These are phyloP conservation scores for Ciconia stormi DNA, from an alignment of 2,113 vertebrate genomes.

Conservation along the genomic window DNA sequence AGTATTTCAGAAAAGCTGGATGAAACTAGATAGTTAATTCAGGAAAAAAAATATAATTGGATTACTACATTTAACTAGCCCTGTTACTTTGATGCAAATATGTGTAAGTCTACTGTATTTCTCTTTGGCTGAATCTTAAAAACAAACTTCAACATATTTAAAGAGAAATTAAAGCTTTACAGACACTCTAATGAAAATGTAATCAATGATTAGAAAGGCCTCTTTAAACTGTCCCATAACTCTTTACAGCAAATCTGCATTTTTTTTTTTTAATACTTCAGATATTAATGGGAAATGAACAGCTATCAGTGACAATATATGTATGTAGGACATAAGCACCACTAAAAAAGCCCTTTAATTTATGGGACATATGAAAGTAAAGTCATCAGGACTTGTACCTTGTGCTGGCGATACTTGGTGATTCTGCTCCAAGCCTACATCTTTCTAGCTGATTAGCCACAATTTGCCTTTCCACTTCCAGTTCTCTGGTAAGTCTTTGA, in stretches of 20 bases:
- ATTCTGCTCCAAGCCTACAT: slow-evolving; percentile 98
- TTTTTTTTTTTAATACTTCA: background rate
- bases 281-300: slow-evolving; percentile 6
- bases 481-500: slow-evolving; percentile 98
- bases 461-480: slow-evolving; percentile 99
- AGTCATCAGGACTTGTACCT: slow-evolving; percentile 84
- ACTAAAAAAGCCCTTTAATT: slow-evolving; percentile 2
- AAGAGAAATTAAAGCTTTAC: background rate
- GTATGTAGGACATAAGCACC: background rate
- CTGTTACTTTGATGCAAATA: background rate
- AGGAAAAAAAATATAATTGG: background rate
- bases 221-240: slow-evolving; percentile 28
- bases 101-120: background rate
- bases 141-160: background rate
- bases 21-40: background rate
- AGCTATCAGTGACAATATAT: background rate
- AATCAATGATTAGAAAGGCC: background rate
- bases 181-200: background rate
- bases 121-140: background rate
- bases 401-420: slow-evolving; percentile 94
- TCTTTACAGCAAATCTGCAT: background rate
- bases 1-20: background rate
- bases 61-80: background rate
- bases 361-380: slow-evolving; percentile 40
- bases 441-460: slow-evolving; percentile 99